These are phyloP conservation scores for Enoplosus armatus DNA, from an alignment of 2,797 vertebrate species.

Conservation along the genomic window DNA sequence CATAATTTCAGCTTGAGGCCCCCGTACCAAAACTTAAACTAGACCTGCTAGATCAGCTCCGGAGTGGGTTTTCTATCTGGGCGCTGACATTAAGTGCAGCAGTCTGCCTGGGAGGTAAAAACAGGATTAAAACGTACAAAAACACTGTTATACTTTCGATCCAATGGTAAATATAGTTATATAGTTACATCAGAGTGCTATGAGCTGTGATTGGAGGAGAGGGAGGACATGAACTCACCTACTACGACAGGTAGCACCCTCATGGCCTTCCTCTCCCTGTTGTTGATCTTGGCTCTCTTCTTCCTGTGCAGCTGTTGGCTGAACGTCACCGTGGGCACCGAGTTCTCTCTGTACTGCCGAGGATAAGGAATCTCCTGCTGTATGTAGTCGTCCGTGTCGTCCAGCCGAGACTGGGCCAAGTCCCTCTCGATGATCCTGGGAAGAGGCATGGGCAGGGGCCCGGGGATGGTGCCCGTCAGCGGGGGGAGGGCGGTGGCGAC, in stretches of 20 bases:
- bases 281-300: conserved; percentile 90
- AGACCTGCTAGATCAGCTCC: too few species aligned
- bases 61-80: too few species aligned
- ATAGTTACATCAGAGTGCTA: too few species aligned
- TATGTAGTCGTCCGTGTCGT: conserved; percentile 77
- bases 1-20: too few species aligned
- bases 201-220: conserved; percentile 2
- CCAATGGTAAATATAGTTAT: too few species aligned
- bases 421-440: conserved; percentile 84
- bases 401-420: conserved; percentile 79
- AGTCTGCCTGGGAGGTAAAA: neutral
- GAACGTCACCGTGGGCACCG: conserved; percentile 83
- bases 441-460: conserved; percentile 79
- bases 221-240: conserved; percentile 81
- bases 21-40: too few species aligned
- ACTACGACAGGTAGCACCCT: conserved; percentile 92
- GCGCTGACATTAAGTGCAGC: neutral
- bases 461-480: conserved; percentile 73
- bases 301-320: conserved; percentile 57
- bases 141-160: too few species aligned
- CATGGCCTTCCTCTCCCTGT: conserved; percentile 94
- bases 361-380: conserved; percentile 79
- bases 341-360: conserved; percentile 83
- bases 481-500: conserved; percentile 56
- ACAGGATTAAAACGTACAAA: neutral